A percentile compares a stretch with the other conserved stretches of the same genome.
Conservation (phyloP, 2,888 invertebrate species). For the Eremobia ochroleuca region DNA sequence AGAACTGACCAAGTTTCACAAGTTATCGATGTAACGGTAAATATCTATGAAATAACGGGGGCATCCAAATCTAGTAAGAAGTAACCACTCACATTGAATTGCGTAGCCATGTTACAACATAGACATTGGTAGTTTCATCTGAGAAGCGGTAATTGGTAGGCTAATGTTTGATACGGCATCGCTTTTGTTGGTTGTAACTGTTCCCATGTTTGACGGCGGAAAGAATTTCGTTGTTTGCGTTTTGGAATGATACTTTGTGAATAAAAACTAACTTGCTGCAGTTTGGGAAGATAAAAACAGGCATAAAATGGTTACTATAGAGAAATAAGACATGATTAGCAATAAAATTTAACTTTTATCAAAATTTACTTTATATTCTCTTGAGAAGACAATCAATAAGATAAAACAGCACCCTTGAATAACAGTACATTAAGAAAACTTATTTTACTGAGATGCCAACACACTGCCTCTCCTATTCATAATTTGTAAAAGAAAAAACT, state of each 20-base stretch:
- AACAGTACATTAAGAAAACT: neutral
- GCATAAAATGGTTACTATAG: neutral
- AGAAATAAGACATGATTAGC: neutral
- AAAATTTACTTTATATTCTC: neutral
- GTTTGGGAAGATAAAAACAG: neutral
- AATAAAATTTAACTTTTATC: neutral
- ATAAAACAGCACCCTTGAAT: neutral
- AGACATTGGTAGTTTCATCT: constrained; percentile 68
- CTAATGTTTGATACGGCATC: constrained; percentile 65
- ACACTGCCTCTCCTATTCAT: neutral
- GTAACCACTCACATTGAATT: constrained; percentile 71
- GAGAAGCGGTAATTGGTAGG: constrained; percentile 66
- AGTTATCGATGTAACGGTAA: constrained; percentile 75
- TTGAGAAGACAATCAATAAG: neutral
- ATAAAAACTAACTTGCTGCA: neutral
- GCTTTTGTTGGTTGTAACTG: constrained; percentile 65
- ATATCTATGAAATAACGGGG: constrained; percentile 78
- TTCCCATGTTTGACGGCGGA: constrained; percentile 48
- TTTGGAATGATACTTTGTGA: constrained; percentile 17
- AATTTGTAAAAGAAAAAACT: constrained; percentile 8
- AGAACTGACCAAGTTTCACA: constrained; percentile 73
- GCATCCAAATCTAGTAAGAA: constrained; percentile 69
- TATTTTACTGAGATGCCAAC: neutral
- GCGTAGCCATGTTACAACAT: constrained; percentile 72
- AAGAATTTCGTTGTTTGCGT: constrained; percentile 32